Evolutionary conservation across 1,140 invertebrate genomes (phyloP), one percentile per base, ranked within the genome.

Genomic region (Cydia strobilella): DNA sequence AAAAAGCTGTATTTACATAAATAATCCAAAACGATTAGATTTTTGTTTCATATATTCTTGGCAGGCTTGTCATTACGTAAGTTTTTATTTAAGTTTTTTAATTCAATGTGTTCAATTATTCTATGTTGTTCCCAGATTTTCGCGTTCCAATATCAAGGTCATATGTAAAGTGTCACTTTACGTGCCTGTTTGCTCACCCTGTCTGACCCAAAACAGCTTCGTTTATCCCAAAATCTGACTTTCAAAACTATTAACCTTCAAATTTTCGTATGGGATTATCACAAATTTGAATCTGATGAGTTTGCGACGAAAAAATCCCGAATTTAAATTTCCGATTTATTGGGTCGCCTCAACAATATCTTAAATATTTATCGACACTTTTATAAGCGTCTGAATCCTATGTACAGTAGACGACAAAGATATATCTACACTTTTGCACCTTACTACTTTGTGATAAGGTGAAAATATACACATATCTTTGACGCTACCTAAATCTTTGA

Each of bases 251-350:
- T 71, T 74, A 80, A 81, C 82, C 80, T 81, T 80, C 75, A 74
- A 71, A 77, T 73, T 62, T 69, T 69, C 31, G 65, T 35, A 35
- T 69, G n/a, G n/a, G 31, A 69, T 69, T 25, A 80, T 62, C 82
- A 82, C 79, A 84, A 80, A 83, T 80, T 79, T 79, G 75, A 82
- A 79, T 82, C 74, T 69, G 35, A 31, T 13, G 27, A 69, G 65
- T 42, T 69, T 69, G 27, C 13, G 31, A 18, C 65, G 31, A 69
- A 42, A 66, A 69, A 69, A 18, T 31, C 7, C n/a, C 27, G 15
- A 18, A 69, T 69, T 69, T 69, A 69, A 69, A 69, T 35, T 69
- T 69, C 31, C 65, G 31, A 69, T 69, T 69, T 35, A 69, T 69
- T 69, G 65, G 65, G 31, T 69, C 31, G 65, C 31, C 18, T 23